Conservation (phyloP, 2,888 invertebrate genomes). For the Sarcophaga carnaria region DNA sequence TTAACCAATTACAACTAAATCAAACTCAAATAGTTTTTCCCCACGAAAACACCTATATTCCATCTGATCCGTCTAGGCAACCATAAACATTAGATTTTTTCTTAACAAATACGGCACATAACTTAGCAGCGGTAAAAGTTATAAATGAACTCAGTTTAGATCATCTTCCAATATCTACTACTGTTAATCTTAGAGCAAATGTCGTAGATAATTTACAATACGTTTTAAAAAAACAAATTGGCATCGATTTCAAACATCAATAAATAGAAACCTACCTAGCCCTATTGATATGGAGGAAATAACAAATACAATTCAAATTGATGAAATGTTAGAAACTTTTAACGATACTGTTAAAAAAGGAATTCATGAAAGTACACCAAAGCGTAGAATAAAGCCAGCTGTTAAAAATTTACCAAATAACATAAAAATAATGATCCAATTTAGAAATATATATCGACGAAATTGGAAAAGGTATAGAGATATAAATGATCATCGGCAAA, state of each 20-base stretch:
- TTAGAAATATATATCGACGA: neutral
- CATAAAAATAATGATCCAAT: neutral
- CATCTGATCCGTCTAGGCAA: neutral
- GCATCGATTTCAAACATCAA: neutral
- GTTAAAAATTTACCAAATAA: neutral
- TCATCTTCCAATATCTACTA: neutral
- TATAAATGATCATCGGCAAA: neutral
- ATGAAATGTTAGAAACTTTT: conserved; percentile 4
- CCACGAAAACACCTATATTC: neutral
- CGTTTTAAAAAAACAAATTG: conserved; percentile 19
- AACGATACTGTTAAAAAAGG: neutral
- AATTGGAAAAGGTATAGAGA: conserved; percentile 14
- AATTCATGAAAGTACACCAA: neutral
- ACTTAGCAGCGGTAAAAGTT: neutral
- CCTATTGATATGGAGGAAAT: neutral
- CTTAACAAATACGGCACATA: neutral
- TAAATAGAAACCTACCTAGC: conserved; percentile 1
- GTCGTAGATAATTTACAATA: neutral
- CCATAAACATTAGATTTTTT: conserved; percentile 1
- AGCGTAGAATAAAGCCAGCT: neutral
- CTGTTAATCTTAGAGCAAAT: too few species aligned
- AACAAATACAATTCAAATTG: neutral
- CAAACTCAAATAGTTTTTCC: neutral
- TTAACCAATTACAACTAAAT: neutral
- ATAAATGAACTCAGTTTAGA: neutral